Conservation (phyloP, 2,888 invertebrate species). For the Aplocera efformata region DNA sequence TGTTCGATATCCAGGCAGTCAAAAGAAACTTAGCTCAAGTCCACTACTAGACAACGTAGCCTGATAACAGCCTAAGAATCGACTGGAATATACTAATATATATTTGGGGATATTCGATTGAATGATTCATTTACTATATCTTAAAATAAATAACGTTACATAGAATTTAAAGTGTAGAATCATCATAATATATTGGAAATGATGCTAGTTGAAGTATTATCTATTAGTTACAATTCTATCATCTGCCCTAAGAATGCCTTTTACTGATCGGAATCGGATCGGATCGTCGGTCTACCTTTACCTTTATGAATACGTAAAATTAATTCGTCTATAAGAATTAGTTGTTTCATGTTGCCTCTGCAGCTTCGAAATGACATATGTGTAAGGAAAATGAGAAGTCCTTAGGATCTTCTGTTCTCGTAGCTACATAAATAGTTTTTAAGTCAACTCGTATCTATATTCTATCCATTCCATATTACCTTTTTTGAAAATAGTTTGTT, state of each 20-base stretch:
- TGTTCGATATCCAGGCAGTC: neutral
- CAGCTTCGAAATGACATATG: constrained; percentile 44
- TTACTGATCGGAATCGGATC: neutral
- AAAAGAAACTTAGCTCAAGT: too few species aligned
- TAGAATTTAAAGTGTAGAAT: too few species aligned
- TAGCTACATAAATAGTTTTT: constrained; percentile 18
- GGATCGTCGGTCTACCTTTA: constrained; percentile 13
- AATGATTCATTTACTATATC: too few species aligned
- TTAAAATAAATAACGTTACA: too few species aligned
- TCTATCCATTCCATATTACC: constrained; percentile 6
- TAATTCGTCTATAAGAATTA: constrained; percentile 36
- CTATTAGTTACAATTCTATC: too few species aligned
- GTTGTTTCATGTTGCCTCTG: constrained; percentile 48
- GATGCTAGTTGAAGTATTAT: too few species aligned
- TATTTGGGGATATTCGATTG: too few species aligned
- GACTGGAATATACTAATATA: too few species aligned
- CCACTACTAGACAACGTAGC: too few species aligned
- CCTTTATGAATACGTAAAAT: constrained; percentile 9
- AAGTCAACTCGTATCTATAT: constrained; percentile 22
- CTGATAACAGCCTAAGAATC: too few species aligned
- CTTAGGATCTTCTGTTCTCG: constrained; percentile 10
- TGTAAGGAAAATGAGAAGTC: constrained; percentile 4
- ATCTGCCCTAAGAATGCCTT: too few species aligned
- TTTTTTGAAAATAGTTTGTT: constrained; percentile 12
- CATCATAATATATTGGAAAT: too few species aligned